Evolutionary conservation across 2,888 invertebrate genomes (phyloP), one percentile per base, ranked within the genome.

Genomic region (Hymenopus coronatus): DNA sequence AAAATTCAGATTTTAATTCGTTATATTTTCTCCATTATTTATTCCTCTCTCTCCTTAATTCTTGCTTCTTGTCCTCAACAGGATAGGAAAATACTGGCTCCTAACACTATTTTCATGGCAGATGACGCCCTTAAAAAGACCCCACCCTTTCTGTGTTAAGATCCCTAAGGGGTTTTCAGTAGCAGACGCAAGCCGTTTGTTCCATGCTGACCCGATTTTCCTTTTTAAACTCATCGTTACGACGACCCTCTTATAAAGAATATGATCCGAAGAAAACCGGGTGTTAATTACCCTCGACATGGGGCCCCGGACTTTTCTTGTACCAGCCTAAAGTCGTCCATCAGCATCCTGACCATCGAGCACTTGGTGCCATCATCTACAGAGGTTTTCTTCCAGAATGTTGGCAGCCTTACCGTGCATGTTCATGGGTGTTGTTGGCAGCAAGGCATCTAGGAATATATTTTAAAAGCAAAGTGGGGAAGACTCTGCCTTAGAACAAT

Each of bases 61-160:
- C 28, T 82, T 87, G n/a, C 83, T 83, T 54, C 40, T 70, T 70
- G 54, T 70, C 54, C 54, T 70, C 54, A 70, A 70, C 54, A 70
- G 54, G 25, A 70, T 70, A 70, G 54, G 54, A 87, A 46, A 85
- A 88, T 84, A 89, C 83, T 54, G 40, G 87, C 33, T 20, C n/a
- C 54, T 28, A 14, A 30, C 33, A 30, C 87, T 82, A 85, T 85
- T 85, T 85, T 40, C 46, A 40, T 83, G 83, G 85, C 89, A 89
- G 88, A 89, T 88, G 89, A 88, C 88, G 83, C 27, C 12, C 81
- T 33, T 70, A 20, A 70, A 70, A 27, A 82, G 85, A 85, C 89
- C 88, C 89, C 89, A 83, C 89, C 89, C 88, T 88, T 89, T 89
- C 54, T 70, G 6, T 89, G 88, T 88, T 89, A 88, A 88, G 85